phyloP scores from a whole-genome alignment of 1,140 invertebrate species.

The Ericerus pela region DNA sequence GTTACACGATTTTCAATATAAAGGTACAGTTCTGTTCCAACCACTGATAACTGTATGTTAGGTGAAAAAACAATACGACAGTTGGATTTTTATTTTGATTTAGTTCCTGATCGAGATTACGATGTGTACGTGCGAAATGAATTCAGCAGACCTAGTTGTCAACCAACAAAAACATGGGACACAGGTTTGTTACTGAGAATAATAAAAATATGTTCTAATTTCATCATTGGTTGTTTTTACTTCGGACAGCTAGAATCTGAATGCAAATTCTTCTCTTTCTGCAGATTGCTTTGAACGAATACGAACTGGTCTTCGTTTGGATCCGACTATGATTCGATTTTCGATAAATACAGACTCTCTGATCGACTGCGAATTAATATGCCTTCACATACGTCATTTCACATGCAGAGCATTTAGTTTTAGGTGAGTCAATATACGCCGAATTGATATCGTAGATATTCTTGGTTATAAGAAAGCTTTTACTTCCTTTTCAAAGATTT shows the following conservation, averaged over 20 bases:
- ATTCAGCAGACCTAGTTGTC: slow-evolving; percentile 21
- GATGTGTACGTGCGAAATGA: slow-evolving; percentile 58
- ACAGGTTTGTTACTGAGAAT: slow-evolving; percentile 28
- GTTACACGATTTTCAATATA: too few species aligned
- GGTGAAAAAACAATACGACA: slow-evolving; percentile 47
- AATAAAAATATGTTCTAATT: background rate
- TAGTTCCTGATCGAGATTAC: slow-evolving; percentile 56
- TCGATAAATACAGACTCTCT: slow-evolving; percentile 46
- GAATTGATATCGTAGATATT: too few species aligned
- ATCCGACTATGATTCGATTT: slow-evolving; percentile 41
- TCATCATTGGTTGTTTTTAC: too few species aligned
- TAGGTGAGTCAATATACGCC: too few species aligned
- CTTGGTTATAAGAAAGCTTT: too few species aligned
- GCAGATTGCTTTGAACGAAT: slow-evolving; percentile 69
- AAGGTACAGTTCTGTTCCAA: slow-evolving; percentile 31
- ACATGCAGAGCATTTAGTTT: slow-evolving; percentile 62
- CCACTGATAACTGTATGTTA: slow-evolving; percentile 56
- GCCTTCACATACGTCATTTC: slow-evolving; percentile 43
- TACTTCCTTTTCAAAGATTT: too few species aligned
- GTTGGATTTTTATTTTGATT: slow-evolving; percentile 53
- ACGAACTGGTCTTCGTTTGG: slow-evolving; percentile 49
- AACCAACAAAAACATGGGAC: slow-evolving; percentile 22
- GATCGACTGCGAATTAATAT: slow-evolving; percentile 59
- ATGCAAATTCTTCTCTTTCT: slow-evolving; percentile 25
- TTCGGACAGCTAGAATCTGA: background rate